phyloP scores from a whole-genome alignment of 1,140 invertebrate species.

The Nasonia vitripennis region DNA sequence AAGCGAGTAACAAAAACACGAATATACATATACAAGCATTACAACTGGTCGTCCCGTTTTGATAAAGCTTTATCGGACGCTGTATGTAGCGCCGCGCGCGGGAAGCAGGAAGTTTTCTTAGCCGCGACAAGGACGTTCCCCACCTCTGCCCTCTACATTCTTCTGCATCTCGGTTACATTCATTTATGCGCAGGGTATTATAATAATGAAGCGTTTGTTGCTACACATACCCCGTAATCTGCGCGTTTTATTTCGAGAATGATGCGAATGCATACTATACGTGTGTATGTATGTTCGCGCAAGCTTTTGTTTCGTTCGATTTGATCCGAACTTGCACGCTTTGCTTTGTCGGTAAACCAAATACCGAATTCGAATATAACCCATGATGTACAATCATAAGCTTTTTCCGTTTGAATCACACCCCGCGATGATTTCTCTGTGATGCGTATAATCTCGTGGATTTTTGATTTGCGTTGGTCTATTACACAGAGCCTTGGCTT shows the following conservation, averaged over 20 bases:
- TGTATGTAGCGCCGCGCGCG: not conserved
- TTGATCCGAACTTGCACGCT: not conserved
- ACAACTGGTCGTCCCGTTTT: not conserved
- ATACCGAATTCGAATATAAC: not conserved
- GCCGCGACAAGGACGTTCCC: not conserved
- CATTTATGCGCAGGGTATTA: not conserved
- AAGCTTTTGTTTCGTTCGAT: too few relatives aligned
- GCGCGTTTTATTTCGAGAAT: not conserved
- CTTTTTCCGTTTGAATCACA: too few relatives aligned
- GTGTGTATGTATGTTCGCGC: too few relatives aligned
- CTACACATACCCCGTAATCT: not conserved
- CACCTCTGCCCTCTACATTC: not conserved
- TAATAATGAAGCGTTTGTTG: not conserved
- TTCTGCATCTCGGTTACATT: not conserved
- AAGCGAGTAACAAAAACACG: not conserved
- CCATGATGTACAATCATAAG: too few relatives aligned
- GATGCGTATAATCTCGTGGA: not conserved
- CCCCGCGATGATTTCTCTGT: not conserved
- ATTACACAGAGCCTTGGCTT: too few relatives aligned
- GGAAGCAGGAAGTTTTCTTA: slow-evolving; percentile 15
- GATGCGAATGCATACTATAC: not conserved
- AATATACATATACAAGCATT: not conserved
- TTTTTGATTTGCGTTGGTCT: not conserved
- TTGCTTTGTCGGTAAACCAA: not conserved
- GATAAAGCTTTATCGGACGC: slow-evolving; percentile 6